Conservation (phyloP, 2,113 vertebrate genomes). For the Perognathus longimembris region DNA sequence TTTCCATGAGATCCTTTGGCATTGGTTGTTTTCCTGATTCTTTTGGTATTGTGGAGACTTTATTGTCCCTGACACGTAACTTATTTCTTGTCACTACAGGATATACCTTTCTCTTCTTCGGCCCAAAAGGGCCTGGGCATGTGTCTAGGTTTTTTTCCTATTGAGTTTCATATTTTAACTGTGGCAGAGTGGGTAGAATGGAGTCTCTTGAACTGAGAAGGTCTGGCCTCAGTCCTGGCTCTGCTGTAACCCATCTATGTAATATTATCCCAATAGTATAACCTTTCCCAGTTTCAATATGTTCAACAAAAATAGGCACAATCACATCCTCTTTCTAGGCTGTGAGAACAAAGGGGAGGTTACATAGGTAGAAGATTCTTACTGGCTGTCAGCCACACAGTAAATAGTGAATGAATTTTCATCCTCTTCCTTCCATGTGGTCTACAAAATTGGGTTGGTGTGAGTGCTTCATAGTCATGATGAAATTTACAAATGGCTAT, state of each 20-base stretch:
- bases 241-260: not conserved
- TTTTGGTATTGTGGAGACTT: not conserved
- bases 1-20: slow-evolving; percentile 28
- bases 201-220: not conserved
- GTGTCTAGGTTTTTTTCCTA: not conserved
- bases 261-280: not conserved
- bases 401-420: not conserved
- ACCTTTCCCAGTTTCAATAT: not conserved
- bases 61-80: not conserved
- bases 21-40: not conserved
- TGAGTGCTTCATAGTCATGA: not conserved
- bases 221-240: not conserved
- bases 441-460: not conserved
- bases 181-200: not conserved
- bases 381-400: not conserved
- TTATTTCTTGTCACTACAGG: not conserved
- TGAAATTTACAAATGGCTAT: not conserved
- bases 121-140: not conserved
- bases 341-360: not conserved
- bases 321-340: not conserved
- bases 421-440: not conserved
- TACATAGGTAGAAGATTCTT: not conserved
- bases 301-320: not conserved
- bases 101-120: not conserved
- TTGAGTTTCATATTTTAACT: not conserved